Evolutionary conservation across 2,888 invertebrate genomes (phyloP), one percentile per base, ranked within the genome.

Genomic region (Cryptocheilus praepositus): DNA sequence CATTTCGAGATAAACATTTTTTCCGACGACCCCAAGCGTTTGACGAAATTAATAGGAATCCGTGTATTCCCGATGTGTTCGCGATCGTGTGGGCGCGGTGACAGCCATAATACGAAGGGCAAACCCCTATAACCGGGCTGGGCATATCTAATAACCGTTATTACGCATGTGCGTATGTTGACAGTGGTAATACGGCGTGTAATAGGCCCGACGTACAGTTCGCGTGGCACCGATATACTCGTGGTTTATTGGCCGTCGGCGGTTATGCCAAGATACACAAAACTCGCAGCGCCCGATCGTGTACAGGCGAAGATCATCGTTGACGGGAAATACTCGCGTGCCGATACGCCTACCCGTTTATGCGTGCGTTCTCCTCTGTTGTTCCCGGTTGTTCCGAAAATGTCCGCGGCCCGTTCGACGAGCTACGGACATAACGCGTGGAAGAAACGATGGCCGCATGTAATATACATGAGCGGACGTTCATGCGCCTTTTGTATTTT

Each of bases 81-180:
- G 49, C 19, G 19, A 19, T 19, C 18, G 49, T 16, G 49, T 16
- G 49, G 16, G 49, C 21, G 55, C 15, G 62, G 70, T 79, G 71
- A 58, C 68, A 57, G 43, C 60, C 46, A 61, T 74, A 74, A 80
- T 77, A 58, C 71, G 73, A 59, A 74, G 67, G 75, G 71, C 71
- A 79, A 79, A 76, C 74, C 71, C 77, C 64, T 52, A 71, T 70
- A 71, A 70, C 70, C 15, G 61, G 71, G 45, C 71, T 56, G 66
- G 66, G 58, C 76, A 77, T 80, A 80, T 80, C 81, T 84, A 85
- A 86, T 85, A 86, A 85, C 84, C 73, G 85, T 85, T 85, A 86
- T 86, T 86, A 84, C 77, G 77, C 74, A 73, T 75, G 76, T 65
- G 62, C 70, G 73, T 75, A 77, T 85, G 84, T 86, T 86, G 85